Percentiles rank a stretch among this genome's conserved stretches.
These are phyloP conservation scores for Amphiduros pacificus DNA, from an alignment of 2,888 invertebrate genomes.

Conservation along the genomic window DNA sequence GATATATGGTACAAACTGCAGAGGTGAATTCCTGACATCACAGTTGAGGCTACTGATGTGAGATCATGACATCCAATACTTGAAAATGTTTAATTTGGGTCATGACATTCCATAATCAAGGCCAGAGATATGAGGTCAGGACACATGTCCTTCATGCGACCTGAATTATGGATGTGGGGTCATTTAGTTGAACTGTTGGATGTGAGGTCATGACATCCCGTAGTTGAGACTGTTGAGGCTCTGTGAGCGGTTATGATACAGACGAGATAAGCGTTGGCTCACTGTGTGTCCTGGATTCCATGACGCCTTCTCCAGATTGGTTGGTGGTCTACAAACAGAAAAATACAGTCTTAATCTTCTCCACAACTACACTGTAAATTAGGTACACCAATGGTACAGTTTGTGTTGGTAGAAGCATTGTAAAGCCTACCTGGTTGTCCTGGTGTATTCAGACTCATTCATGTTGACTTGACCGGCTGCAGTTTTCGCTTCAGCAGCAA, in stretches of 20 bases:
- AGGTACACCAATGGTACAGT: background rate
- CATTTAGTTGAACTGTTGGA: too few relatives aligned
- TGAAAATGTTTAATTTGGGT: too few relatives aligned
- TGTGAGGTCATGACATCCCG: background rate
- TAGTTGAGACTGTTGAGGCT: conserved; percentile 5
- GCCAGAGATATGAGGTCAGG: too few relatives aligned
- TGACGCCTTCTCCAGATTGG: background rate
- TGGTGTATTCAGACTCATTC: too few relatives aligned
- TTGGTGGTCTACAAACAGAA: background rate
- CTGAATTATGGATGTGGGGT: too few relatives aligned
- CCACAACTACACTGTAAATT: background rate
- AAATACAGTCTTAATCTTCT: background rate
- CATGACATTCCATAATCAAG: too few relatives aligned
- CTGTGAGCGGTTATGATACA: background rate
- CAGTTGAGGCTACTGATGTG: too few relatives aligned
- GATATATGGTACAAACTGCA: too few relatives aligned
- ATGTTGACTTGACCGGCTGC: too few relatives aligned
- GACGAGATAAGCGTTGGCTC: conserved; percentile 11
- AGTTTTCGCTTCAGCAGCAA: conserved; percentile 49
- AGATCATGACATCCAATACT: too few relatives aligned
- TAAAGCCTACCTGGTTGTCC: background rate
- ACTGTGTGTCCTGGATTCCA: background rate
- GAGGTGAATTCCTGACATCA: too few relatives aligned
- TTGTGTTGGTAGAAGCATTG: background rate
- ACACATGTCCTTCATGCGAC: too few relatives aligned